Evolutionary conservation across 2,888 invertebrate genomes (phyloP).

Genomic region (Caenorhabditis sp.): DNA sequence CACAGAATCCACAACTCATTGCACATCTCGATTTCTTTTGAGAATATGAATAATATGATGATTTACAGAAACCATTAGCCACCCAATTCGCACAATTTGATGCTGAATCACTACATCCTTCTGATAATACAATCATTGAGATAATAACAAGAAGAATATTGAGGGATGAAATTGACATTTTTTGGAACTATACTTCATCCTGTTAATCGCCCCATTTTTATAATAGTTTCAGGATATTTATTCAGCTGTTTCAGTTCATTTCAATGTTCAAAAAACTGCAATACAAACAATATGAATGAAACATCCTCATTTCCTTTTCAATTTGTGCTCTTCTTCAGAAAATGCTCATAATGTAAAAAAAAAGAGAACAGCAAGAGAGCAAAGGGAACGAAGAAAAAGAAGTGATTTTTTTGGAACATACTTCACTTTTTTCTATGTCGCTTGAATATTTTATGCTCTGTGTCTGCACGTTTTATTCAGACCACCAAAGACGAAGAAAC

Average conservation of each 20-base stretch:
- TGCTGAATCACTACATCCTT: background rate
- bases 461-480: no score
- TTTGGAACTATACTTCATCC: background rate
- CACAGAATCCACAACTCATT: background rate
- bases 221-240: background rate
- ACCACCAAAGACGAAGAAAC: no score
- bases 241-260: background rate
- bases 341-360: no score
- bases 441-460: no score
- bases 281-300: no score
- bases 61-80: background rate
- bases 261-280: no score
- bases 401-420: no score
- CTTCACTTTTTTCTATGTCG: no score
- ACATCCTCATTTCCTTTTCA: no score
- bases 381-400: no score
- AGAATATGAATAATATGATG: background rate
- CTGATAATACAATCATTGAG: background rate
- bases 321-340: no score
- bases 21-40: background rate
- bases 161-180: background rate
- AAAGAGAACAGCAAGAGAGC: no score
- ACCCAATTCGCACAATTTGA: background rate
- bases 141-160: background rate
- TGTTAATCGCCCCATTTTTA: background rate